Evolutionary conservation across 2,113 vertebrate genomes (phyloP).

Genomic region (Corvus moneduloides): DNA sequence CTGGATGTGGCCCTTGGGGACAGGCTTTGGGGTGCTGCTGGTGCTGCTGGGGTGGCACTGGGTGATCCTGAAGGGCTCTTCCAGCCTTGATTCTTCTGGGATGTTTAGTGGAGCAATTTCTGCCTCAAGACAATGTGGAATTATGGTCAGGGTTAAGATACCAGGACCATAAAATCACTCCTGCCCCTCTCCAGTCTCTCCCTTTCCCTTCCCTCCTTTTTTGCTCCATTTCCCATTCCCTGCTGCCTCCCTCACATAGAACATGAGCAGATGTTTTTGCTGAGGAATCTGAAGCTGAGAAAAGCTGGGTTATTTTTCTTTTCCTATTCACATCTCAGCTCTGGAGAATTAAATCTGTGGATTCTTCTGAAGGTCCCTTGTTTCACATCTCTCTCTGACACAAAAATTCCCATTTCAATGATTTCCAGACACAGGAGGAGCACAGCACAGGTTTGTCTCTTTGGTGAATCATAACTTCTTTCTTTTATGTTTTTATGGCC

Average conservation of each 20-base stretch:
- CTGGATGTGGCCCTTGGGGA: neutral
- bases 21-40: neutral
- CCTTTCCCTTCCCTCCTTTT: neutral
- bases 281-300: neutral
- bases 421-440: neutral
- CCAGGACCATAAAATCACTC: neutral
- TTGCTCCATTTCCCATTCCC: neutral
- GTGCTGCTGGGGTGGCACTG: neutral
- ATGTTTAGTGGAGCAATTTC: neutral
- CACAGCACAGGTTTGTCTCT: neutral
- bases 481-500: neutral
- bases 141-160: neutral
- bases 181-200: neutral
- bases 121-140: neutral
- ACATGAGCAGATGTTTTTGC: neutral
- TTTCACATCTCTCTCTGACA: neutral
- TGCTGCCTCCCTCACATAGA: neutral
- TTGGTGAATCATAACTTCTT: neutral
- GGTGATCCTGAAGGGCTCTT: accelerated
- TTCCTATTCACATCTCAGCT: neutral
- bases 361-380: neutral
- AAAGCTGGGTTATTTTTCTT: neutral
- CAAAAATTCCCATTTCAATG: neutral
- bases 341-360: neutral
- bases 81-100: accelerated